phyloP scores from a whole-genome alignment of 1,140 invertebrate genomes.

The Polypedilum vanderplanki region DNA sequence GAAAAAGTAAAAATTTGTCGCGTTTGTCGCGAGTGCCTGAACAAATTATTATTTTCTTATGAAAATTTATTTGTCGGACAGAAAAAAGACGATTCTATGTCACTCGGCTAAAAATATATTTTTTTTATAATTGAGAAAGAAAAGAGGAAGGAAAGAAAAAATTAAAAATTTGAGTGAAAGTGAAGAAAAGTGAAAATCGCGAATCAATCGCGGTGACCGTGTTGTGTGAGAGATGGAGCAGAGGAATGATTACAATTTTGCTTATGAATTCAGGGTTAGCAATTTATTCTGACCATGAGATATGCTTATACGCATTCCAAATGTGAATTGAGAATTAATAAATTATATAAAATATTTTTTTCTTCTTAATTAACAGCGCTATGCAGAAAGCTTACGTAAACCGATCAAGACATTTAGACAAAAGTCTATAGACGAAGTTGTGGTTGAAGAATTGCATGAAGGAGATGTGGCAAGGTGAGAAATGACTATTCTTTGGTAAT shows the following conservation, averaged over 20 bases:
- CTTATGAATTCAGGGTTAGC: slow-evolving; percentile 47
- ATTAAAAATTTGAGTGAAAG: slow-evolving; percentile 17
- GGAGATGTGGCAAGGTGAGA: not conserved
- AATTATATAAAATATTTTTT: not conserved
- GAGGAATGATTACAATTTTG: slow-evolving; percentile 47
- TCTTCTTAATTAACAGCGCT: not conserved
- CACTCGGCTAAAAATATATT: slow-evolving; percentile 9
- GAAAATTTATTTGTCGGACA: not conserved
- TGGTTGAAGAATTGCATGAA: slow-evolving; percentile 1
- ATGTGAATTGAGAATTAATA: not conserved
- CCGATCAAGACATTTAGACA: not conserved
- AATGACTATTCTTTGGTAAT: not conserved
- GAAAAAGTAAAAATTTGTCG: not conserved
- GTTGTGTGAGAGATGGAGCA: not conserved
- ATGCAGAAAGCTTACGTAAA: slow-evolving; percentile 21
- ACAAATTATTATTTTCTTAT: too few relatives aligned
- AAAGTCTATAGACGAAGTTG: not conserved
- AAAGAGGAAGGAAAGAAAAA: not conserved
- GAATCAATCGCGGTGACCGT: not conserved
- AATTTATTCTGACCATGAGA: not conserved
- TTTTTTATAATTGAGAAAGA: not conserved
- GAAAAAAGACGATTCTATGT: slow-evolving; percentile 20
- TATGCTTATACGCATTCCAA: too few relatives aligned
- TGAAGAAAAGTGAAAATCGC: slow-evolving; percentile 10
- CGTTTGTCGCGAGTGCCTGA: not conserved